Evolutionary conservation across 2,888 invertebrate species (phyloP).

Genomic region (Eledona agricola): DNA sequence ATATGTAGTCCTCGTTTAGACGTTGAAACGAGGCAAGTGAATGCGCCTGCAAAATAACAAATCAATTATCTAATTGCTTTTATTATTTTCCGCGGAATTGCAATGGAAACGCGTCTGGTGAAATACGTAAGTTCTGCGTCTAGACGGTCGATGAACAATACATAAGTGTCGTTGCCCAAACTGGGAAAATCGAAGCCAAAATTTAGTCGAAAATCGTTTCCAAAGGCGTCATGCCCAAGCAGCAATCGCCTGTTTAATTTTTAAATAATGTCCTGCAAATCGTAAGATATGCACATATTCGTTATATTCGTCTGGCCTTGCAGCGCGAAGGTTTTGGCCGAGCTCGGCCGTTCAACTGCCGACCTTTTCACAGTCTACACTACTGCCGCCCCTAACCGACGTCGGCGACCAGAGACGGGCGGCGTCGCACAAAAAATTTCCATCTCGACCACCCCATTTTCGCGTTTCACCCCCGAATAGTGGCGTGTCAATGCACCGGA

Average conservation of each 20-base stretch:
- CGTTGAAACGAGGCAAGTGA: too few species aligned
- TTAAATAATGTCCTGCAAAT: constrained; percentile 43
- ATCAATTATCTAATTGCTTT: too few species aligned
- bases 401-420: constrained; percentile 39
- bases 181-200: too few species aligned
- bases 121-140: too few species aligned
- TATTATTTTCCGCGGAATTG: too few species aligned
- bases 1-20: too few species aligned
- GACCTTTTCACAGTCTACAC: constrained; percentile 52
- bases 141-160: too few species aligned
- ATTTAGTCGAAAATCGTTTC: too few species aligned
- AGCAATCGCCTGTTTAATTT: constrained; percentile 34
- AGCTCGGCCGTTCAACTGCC: constrained; percentile 53
- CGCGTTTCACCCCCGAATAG: constrained; percentile 36
- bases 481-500: constrained; percentile 38
- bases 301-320: constrained; percentile 58
- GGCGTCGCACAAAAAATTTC: constrained; percentile 45
- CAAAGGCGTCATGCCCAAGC: too few species aligned
- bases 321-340: constrained; percentile 56
- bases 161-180: too few species aligned
- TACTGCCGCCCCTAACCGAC: constrained; percentile 41
- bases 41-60: too few species aligned
- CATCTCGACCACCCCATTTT: constrained; percentile 42
- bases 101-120: too few species aligned
- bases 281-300: constrained; percentile 48